phyloP scores from a whole-genome alignment of 2,888 invertebrate genomes.

The Drosophila recens region DNA sequence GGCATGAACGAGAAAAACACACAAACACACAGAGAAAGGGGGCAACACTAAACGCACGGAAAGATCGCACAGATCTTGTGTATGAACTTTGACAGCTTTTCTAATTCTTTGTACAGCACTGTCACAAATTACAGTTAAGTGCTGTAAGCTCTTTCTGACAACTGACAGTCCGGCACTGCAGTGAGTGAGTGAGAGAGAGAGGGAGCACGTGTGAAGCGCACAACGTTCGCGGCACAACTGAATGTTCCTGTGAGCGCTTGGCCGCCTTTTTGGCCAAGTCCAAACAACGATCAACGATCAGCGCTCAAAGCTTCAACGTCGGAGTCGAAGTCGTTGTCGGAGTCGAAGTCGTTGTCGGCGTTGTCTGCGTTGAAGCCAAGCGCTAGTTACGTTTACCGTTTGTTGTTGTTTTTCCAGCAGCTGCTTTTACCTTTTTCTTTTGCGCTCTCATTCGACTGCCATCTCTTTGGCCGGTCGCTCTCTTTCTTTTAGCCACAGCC shows the following conservation, averaged over 20 bases:
- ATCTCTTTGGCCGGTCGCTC: slow-evolving; percentile 41
- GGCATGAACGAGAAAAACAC: slow-evolving; percentile 49
- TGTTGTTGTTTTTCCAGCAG: slow-evolving; percentile 46
- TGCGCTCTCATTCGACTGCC: slow-evolving; percentile 60
- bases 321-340: slow-evolving; percentile 1
- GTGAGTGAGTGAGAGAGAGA: slow-evolving; percentile 14
- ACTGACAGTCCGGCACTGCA: slow-evolving; percentile 31
- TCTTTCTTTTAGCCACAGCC: slow-evolving; percentile 18
- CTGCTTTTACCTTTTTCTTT: slow-evolving; percentile 77
- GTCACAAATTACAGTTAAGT: slow-evolving; percentile 38
- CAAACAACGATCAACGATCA: slow-evolving; percentile 40
- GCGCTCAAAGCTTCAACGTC: slow-evolving; percentile 8
- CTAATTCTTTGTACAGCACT: slow-evolving; percentile 43
- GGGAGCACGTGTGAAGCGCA: slow-evolving; percentile 81
- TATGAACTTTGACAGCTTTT: slow-evolving; percentile 33
- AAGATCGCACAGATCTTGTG: slow-evolving; percentile 20
- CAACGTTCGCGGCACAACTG: slow-evolving; percentile 85
- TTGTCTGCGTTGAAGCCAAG: slow-evolving; percentile 43
- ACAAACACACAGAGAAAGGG: slow-evolving; percentile 26
- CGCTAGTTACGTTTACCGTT: slow-evolving; percentile 56
- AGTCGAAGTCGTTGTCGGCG: slow-evolving; percentile 28
- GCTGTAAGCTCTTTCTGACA: slow-evolving; percentile 33
- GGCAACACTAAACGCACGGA: slow-evolving; percentile 5
- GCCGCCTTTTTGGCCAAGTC: slow-evolving; percentile 81
- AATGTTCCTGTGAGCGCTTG: slow-evolving; percentile 78